Percentiles rank a stretch among this genome's conserved stretches.
Conservation (phyloP, 2,888 invertebrate species). For the Drosophila hamatofila region DNA sequence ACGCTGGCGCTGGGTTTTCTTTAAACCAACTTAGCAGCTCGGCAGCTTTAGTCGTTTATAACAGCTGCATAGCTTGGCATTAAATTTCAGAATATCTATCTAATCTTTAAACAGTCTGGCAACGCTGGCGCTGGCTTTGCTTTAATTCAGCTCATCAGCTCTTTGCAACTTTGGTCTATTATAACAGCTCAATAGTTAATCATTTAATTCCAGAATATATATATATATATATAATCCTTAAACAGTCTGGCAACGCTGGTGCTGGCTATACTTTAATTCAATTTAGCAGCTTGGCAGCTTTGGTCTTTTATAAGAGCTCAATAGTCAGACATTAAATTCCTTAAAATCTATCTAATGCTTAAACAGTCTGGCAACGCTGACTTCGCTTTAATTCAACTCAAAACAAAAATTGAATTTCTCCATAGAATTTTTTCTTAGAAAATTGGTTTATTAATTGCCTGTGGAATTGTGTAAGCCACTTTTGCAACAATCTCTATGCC, state of each 20-base stretch:
- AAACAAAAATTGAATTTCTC: not conserved
- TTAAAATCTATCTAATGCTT: not conserved
- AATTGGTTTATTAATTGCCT: conserved; percentile 31
- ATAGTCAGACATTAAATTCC: not conserved
- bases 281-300: not conserved
- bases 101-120: not conserved
- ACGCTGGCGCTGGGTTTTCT: too few relatives aligned
- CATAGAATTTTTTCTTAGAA: not conserved
- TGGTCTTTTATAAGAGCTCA: conserved; percentile 5
- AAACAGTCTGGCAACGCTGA: too few relatives aligned
- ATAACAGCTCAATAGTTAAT: too few relatives aligned
- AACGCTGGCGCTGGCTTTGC: too few relatives aligned
- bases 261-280: too few relatives aligned
- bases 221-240: too few relatives aligned
- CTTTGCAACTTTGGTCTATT: too few relatives aligned
- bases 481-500: not conserved
- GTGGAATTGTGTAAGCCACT: conserved; percentile 1
- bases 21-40: not conserved
- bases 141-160: too few relatives aligned
- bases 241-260: too few relatives aligned
- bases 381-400: not conserved
- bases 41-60: conserved; percentile 16
- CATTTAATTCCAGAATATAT: too few relatives aligned
- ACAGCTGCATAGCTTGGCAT: not conserved
- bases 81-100: not conserved